Evolutionary conservation across 1,140 invertebrate species (phyloP).

Genomic region (Drosophila sp.): DNA sequence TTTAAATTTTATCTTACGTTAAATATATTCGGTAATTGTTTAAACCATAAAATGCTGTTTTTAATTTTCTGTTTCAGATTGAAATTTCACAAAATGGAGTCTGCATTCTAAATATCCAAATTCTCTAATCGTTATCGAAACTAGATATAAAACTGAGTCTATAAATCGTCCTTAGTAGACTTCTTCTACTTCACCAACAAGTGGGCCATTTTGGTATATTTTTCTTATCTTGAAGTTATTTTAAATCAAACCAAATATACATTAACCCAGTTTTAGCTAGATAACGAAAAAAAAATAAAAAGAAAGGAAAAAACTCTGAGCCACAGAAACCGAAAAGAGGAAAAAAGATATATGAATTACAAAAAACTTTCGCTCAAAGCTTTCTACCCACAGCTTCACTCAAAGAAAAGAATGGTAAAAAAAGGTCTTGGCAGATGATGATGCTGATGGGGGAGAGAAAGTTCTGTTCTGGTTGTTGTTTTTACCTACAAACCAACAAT

Average conservation of each 20-base stretch:
- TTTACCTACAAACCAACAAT: constrained; percentile 42
- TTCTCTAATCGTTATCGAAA: too few relatives aligned
- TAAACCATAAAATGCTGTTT: too few relatives aligned
- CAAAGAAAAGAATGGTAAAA: constrained; percentile 7
- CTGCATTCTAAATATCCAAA: too few relatives aligned
- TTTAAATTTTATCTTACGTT: too few relatives aligned
- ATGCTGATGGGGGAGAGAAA: constrained; percentile 35
- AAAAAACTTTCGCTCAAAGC: constrained; percentile 55
- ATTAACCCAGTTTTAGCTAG: constrained; percentile 9
- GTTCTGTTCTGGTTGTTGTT: constrained; percentile 33
- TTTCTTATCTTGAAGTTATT: constrained; percentile 16
- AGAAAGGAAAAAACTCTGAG: neutral
- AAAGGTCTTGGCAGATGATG: neutral
- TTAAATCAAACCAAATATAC: constrained; percentile 5
- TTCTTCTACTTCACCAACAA: neutral
- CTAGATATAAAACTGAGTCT: too few relatives aligned
- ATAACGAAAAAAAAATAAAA: neutral
- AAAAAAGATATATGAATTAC: constrained; percentile 1
- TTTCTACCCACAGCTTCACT: constrained; percentile 18
- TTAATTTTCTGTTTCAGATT: too few relatives aligned
- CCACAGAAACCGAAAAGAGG: constrained; percentile 13
- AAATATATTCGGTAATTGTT: too few relatives aligned
- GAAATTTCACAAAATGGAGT: too few relatives aligned
- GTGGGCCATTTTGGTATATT: neutral
- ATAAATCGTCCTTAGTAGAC: neutral